Evolutionary conservation across 2,888 invertebrate genomes (phyloP), one percentile per base, ranked within the genome.

Genomic region (Himalopsyche japonica): DNA sequence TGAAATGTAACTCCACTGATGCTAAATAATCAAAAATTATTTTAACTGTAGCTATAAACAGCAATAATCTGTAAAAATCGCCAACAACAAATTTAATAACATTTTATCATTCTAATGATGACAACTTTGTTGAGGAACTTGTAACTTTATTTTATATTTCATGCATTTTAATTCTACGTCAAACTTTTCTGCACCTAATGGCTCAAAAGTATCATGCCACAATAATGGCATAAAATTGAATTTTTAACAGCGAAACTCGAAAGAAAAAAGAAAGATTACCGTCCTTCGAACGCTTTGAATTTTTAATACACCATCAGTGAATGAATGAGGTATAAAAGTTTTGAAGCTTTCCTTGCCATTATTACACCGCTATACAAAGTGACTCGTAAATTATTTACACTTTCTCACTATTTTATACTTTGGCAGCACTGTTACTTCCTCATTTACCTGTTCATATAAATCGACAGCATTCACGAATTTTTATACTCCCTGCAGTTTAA

Each of bases 311-410:
- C 70, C 70, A 70, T 70, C 70, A 70, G 70, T 70, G 70, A 70
- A 70, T 70, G 70, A 70, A 70, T 70, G 70, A 70, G 70, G 70
- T 27, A 70, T 70, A 70, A 70, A 70, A 70, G 70, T 70, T 70
- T 70, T 70, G 70, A 70, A 70, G 70, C 70, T 70, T 27, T 1
- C 70, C 79, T 70, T 27, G 27, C 70, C 79, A 47, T 47, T 48
- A 79, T 79, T 79, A 79, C 10, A 15, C 47, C 47, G 30, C 47
- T 48, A 30, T 47, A 47, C 79, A 79, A 79, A 79, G 79, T 79
- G 79, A 79, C 79, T 79, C 30, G 47, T 79, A 79, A 79, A 79
- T 79, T 79, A 79, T 79, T 43, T 24, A 79, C 43, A 37, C 77
- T 77, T 77, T 77, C 43, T 34, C 77, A 77, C 77, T 77, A 77